Percentiles rank a stretch among this genome's conserved stretches.
Evolutionary conservation across 2,113 vertebrate species (phyloP).

Genomic region (Morone saxatilis): DNA sequence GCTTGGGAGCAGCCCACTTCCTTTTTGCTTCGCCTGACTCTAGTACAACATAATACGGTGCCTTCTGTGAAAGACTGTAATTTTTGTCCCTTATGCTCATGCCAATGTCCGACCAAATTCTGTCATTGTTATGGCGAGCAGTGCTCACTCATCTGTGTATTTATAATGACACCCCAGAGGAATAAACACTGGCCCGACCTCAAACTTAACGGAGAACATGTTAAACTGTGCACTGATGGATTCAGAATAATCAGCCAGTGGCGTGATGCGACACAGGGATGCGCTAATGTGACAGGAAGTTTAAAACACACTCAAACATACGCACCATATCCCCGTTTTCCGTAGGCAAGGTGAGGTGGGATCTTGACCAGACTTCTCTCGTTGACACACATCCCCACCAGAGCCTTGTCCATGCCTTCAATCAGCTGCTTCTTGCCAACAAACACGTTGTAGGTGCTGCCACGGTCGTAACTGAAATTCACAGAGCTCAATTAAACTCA

Average conservation of each 20-base stretch:
- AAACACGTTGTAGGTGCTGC: conserved; percentile 94
- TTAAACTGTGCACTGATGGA: background rate
- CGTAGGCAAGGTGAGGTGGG: conserved; percentile 92
- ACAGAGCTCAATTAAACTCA: background rate
- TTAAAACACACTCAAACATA: conserved; percentile 5
- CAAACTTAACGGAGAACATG: background rate
- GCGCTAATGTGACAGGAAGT: background rate
- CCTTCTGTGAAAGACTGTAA: background rate
- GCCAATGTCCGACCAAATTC: conserved; percentile 1
- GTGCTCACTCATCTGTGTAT: conserved; percentile 24
- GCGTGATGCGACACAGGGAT: background rate
- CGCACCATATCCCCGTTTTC: conserved; percentile 89
- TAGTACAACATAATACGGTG: background rate
- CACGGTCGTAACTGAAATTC: conserved; percentile 92
- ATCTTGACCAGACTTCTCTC: conserved; percentile 93
- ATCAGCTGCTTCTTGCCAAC: conserved; percentile 95
- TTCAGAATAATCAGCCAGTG: background rate
- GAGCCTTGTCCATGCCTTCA: conserved; percentile 95
- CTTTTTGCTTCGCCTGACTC: conserved; percentile 19
- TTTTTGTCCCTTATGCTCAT: background rate
- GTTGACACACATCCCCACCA: conserved; percentile 97
- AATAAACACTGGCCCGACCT: conserved; percentile 7
- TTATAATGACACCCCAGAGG: conserved; percentile 27
- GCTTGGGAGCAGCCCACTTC: conserved; percentile 52
- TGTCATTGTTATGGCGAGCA: conserved; percentile 23